These are phyloP conservation scores for Crypturellus undulatus DNA, from an alignment of 2,113 vertebrate species.

Conservation along the genomic window DNA sequence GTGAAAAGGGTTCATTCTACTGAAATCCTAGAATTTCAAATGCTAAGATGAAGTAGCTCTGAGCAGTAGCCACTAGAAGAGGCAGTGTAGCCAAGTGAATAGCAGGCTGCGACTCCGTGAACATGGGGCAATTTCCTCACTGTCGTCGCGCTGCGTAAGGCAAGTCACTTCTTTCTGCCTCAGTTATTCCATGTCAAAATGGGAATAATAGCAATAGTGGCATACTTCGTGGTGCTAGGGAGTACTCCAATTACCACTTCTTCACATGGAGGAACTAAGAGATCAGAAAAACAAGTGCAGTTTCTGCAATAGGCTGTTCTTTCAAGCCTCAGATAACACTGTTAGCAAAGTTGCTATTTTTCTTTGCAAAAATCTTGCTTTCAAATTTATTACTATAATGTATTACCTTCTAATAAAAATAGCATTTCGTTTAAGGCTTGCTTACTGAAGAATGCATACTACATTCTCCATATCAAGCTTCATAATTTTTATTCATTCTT, in stretches of 20 bases:
- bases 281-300: slow-evolving; percentile 24
- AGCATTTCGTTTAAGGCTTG: background rate
- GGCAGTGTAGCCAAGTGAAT: background rate
- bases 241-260: slow-evolving; percentile 3
- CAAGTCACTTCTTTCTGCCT: slow-evolving; percentile 20
- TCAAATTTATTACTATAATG: slow-evolving; percentile 21
- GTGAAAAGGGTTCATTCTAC: background rate
- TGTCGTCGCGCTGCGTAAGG: background rate
- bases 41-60: background rate
- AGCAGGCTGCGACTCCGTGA: background rate
- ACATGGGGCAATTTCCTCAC: background rate
- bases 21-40: background rate
- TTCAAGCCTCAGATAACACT: slow-evolving; percentile 1
- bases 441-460: background rate
- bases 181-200: slow-evolving; percentile 16
- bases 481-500: slow-evolving; percentile 1
- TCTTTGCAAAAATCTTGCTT: slow-evolving; percentile 5
- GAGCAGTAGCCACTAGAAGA: background rate
- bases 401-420: background rate
- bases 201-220: background rate
- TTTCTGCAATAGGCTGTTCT: slow-evolving; percentile 6
- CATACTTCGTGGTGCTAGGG: background rate
- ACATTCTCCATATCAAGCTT: background rate
- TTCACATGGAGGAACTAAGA: background rate
- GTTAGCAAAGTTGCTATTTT: background rate